phyloP scores from a whole-genome alignment of 2,888 invertebrate species.

The Apotomis turbidana region DNA sequence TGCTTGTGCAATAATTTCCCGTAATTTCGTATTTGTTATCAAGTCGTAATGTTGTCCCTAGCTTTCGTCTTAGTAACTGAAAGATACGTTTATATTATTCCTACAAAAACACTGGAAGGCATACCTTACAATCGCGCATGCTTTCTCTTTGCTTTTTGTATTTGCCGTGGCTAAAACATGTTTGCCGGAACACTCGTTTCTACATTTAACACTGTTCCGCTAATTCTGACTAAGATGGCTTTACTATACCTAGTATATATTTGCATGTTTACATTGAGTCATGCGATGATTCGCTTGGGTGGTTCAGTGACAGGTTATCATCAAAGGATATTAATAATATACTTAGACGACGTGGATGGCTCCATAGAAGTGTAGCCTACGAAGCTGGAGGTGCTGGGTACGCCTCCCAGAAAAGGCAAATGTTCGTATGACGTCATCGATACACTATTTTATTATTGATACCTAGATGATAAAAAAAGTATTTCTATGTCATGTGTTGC shows the following conservation, averaged over 20 bases:
- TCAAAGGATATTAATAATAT: neutral
- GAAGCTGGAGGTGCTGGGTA: too few relatives aligned
- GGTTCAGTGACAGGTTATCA: conserved; percentile 5
- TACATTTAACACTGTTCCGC: conserved; percentile 40
- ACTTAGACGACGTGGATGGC: too few relatives aligned
- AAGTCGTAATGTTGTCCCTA: too few relatives aligned
- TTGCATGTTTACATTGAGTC: conserved; percentile 35
- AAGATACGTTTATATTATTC: neutral
- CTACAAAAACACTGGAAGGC: conserved; percentile 13
- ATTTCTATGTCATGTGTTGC: too few relatives aligned
- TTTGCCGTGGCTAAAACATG: conserved; percentile 37
- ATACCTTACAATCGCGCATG: conserved; percentile 25
- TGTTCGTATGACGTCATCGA: too few relatives aligned
- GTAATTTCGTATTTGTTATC: too few relatives aligned
- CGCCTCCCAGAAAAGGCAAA: too few relatives aligned
- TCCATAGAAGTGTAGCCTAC: too few relatives aligned
- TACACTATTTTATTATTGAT: too few relatives aligned
- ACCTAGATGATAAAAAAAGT: too few relatives aligned
- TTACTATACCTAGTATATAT: conserved; percentile 5
- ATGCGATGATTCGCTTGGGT: conserved; percentile 15
- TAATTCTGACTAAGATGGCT: conserved; percentile 40
- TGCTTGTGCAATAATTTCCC: too few relatives aligned
- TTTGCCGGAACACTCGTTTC: conserved; percentile 37
- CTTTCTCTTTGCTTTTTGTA: conserved; percentile 40
- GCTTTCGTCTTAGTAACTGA: too few relatives aligned